These are phyloP conservation scores for Pseudachorutes palmiensis DNA, from an alignment of 1,140 invertebrate genomes.

Conservation along the genomic window DNA sequence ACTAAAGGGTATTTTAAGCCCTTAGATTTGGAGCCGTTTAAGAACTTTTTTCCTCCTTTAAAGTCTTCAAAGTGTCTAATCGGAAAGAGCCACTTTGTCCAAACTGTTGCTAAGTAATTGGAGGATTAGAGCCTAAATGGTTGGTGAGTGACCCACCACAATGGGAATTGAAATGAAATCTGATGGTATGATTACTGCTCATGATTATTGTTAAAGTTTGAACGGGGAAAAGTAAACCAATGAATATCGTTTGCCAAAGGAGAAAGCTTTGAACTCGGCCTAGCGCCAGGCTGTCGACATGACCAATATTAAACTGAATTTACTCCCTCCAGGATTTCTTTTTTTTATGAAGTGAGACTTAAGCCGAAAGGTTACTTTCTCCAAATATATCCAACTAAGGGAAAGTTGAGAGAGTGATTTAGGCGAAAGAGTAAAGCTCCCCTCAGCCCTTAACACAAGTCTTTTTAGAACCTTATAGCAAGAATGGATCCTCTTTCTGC, in stretches of 20 bases:
- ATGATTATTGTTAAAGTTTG: slow-evolving; percentile 2
- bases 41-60: neutral
- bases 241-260: too few species aligned
- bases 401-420: neutral
- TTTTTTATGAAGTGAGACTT: neutral
- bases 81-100: neutral
- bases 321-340: neutral
- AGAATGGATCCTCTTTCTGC: neutral
- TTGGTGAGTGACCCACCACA: neutral
- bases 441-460: neutral
- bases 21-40: neutral
- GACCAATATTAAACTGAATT: too few species aligned
- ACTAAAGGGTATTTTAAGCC: neutral
- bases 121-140: neutral
- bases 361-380: neutral
- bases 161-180: neutral
- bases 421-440: neutral
- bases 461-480: neutral
- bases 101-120: slow-evolving; percentile 6
- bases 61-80: too few species aligned
- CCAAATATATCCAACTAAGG: neutral
- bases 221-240: too few species aligned
- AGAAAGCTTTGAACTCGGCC: too few species aligned
- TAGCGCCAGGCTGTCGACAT: too few species aligned
- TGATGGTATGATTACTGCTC: neutral